Evolutionary conservation across 1,140 invertebrate species (phyloP).

Genomic region (Marisa cornuarietis): DNA sequence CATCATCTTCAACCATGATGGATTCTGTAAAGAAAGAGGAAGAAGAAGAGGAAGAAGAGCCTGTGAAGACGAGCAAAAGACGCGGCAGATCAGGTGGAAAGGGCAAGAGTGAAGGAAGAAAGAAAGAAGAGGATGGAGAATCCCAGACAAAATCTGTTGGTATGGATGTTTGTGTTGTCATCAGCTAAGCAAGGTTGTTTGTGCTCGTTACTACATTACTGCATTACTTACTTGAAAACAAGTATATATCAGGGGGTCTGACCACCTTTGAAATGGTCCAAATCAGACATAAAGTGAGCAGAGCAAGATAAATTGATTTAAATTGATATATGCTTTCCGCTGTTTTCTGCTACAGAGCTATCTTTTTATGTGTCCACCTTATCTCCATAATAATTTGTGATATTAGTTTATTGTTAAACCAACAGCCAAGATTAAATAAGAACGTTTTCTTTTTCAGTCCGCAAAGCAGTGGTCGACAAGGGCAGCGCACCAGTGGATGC

Average conservation of each 20-base stretch:
- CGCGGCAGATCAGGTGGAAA: constrained; percentile 34
- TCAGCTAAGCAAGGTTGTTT: no score
- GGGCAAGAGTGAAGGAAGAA: constrained; percentile 27
- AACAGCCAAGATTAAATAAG: no score
- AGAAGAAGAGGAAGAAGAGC: constrained; percentile 23
- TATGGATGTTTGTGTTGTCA: not conserved
- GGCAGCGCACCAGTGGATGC: constrained; percentile 67
- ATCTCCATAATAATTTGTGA: not conserved
- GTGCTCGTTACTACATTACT: no score
- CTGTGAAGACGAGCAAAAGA: constrained; percentile 7
- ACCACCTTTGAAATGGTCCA: no score
- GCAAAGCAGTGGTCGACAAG: constrained; percentile 62
- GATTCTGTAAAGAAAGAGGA: constrained; percentile 15
- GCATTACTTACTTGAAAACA: no score
- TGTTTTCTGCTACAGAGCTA: no score
- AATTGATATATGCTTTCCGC: no score
- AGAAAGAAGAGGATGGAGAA: constrained; percentile 33
- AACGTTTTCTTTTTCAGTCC: constrained; percentile 44
- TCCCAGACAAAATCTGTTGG: constrained; percentile 33
- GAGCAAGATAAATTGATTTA: no score
- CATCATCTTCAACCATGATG: constrained; percentile 4
- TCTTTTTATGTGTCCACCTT: not conserved
- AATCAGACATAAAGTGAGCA: no score
- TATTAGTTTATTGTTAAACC: no score
- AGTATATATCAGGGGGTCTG: no score